Conservation (phyloP, 2,888 invertebrate species). For the Drosophila prolongata region DNA sequence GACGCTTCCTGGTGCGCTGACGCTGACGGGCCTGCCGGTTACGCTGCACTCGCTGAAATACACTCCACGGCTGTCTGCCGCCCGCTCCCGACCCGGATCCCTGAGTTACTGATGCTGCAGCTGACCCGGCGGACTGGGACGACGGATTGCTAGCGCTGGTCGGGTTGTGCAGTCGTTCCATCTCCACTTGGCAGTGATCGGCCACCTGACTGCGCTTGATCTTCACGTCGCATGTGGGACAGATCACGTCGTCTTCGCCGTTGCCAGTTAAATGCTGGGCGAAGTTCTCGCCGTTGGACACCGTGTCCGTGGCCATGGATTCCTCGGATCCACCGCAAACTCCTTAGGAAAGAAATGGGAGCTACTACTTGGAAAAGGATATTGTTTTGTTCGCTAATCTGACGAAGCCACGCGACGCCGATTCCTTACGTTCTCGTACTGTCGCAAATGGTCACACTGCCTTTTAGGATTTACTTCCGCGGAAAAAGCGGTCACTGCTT, state of each 20-base stretch:
- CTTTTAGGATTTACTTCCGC: neutral
- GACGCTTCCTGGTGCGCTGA: slow-evolving; percentile 88
- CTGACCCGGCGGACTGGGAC: neutral
- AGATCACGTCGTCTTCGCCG: slow-evolving; percentile 85
- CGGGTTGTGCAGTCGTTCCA: slow-evolving; percentile 87
- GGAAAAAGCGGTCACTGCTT: neutral
- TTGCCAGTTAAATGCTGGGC: slow-evolving; percentile 46
- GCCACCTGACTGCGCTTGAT: slow-evolving; percentile 93
- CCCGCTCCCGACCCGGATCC: slow-evolving; percentile 18
- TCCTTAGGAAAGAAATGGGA: neutral
- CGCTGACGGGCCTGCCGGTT: slow-evolving; percentile 88
- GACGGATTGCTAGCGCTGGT: slow-evolving; percentile 1
- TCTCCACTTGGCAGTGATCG: slow-evolving; percentile 91
- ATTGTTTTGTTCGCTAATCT: slow-evolving; percentile 35
- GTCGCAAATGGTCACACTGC: slow-evolving; percentile 24
- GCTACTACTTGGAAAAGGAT: neutral
- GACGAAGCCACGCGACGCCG: slow-evolving; percentile 25
- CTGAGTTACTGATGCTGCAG: slow-evolving; percentile 13
- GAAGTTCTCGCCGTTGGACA: slow-evolving; percentile 61
- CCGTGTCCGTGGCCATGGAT: slow-evolving; percentile 66
- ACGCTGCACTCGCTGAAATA: slow-evolving; percentile 89
- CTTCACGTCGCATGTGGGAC: slow-evolving; percentile 95
- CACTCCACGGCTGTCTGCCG: slow-evolving; percentile 86
- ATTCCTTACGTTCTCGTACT: slow-evolving; percentile 19
- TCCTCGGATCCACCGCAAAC: neutral